Percentiles rank a stretch among this genome's conserved stretches.
These are phyloP conservation scores for Ramphastos sulfuratus DNA, from an alignment of 2,113 vertebrate genomes.

Conservation along the genomic window DNA sequence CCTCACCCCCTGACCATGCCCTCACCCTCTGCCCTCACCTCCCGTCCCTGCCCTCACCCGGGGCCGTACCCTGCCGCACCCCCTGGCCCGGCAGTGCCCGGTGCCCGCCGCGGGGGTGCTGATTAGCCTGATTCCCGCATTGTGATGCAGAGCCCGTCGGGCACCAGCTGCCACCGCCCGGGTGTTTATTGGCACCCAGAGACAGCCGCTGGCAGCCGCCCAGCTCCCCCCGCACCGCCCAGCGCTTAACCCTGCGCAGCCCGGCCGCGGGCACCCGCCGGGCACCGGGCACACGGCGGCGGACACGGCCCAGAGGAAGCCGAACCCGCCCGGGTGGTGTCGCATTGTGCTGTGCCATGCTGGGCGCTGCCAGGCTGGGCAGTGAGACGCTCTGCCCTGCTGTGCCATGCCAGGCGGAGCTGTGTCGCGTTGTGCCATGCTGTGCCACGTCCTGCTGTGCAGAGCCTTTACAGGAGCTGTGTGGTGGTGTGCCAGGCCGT, in stretches of 20 bases:
- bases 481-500: not conserved
- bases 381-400: too few species aligned
- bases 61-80: not conserved
- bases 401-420: not conserved
- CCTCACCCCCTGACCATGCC: too few species aligned
- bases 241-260: not conserved
- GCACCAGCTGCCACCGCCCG: conserved; percentile 83
- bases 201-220: conserved; percentile 83
- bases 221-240: conserved; percentile 61
- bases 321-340: not conserved
- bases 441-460: too few species aligned
- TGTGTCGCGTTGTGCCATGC: too few species aligned
- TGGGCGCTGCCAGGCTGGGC: not conserved
- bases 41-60: accelerated
- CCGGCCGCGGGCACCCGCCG: conserved; percentile 31
- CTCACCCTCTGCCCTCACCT: too few species aligned
- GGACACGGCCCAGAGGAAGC: not conserved
- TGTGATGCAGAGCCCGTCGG: conserved; percentile 82
- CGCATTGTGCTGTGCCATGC: not conserved
- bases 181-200: conserved; percentile 86
- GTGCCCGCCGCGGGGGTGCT: not conserved
- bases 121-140: conserved; percentile 81
- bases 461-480: too few species aligned
- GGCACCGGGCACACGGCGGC: not conserved
- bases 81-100: not conserved